These are phyloP conservation scores for Etia nguti DNA, from an alignment of 2,113 vertebrate species.

Conservation along the genomic window DNA sequence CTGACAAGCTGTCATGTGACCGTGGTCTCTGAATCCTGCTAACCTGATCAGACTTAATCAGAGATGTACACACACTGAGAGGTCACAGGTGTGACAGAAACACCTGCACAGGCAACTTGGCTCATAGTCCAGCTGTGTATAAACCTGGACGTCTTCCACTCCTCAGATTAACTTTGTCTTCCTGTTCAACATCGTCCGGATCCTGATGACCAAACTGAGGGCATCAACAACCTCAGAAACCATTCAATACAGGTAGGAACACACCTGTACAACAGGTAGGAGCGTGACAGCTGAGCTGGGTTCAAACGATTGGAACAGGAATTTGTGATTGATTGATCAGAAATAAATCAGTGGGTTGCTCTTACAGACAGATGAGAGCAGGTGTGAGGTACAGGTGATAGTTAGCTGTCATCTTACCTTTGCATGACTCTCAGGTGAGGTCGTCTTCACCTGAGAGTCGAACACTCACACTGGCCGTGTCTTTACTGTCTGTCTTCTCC, in stretches of 20 bases:
- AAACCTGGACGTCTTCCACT: background rate
- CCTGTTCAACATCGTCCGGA: slow-evolving; percentile 67
- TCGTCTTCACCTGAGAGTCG: background rate
- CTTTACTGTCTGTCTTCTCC: background rate
- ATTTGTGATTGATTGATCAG: background rate
- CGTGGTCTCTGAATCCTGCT: background rate
- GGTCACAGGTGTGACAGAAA: background rate
- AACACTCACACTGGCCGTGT: background rate
- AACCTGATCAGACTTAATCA: background rate
- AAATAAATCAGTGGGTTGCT: background rate
- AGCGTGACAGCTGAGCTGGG: background rate
- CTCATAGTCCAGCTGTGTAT: background rate
- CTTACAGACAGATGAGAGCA: background rate
- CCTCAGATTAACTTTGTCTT: slow-evolving; percentile 64
- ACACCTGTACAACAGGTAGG: background rate
- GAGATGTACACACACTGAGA: background rate
- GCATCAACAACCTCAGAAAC: slow-evolving; percentile 65
- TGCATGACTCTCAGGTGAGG: background rate
- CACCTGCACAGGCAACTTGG: background rate
- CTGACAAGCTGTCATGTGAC: background rate
- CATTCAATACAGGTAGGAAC: slow-evolving; percentile 60
- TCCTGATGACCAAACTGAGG: slow-evolving; percentile 66
- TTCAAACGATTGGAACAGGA: background rate
- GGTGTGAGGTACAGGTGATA: background rate
- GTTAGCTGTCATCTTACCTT: background rate